Base-by-base conservation (phyloP, 2,888 invertebrate species). In the Microdon myrmicae region DNA sequence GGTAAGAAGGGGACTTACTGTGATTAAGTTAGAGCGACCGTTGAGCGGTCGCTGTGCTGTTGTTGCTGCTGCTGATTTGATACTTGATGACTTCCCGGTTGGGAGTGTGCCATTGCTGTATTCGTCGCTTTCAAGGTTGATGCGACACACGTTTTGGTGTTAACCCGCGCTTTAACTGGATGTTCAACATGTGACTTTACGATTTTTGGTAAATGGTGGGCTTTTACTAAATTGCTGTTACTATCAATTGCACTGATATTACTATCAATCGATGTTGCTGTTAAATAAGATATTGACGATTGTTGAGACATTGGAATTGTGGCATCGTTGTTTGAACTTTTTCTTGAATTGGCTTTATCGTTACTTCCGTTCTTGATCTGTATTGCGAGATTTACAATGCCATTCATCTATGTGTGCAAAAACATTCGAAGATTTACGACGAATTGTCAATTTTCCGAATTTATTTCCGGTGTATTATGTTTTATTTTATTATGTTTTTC, bases 101-200 rank as follows among this genome's bases (percentile, higher is more conserved):
- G 76, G 68, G 76, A 74, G 58, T 77, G 78, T 60, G 77, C 76
- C 79, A 78, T 76, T 67, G 68, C 66, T 67, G 68, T 19, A 29
- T 26, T 55, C 44, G 61, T 68, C 67, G 28, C 23, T 54, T 51
- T 48, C 28, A 69, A 51, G 58, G 69, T 68, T 47, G 61, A 58
- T 68, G 60, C 53, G 60, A 51, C 70, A 37, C 67, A 69, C 45
- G 34, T 66, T 67, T 47, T 48, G 14, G 48, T 54, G 66, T 68
- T 60, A 29, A 25, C 49, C 44, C 53, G 67, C 22, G 34, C 43
- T 60, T 69, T 69, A 44, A 67, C 67, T 61, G 64, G 54, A 39
- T 69, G 43, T 34, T 69, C 72, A 69, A 68, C 69, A 69, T 74
- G 72, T 69, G 71, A 68, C 68, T 71, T 72, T 66, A 72, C 71